Conservation (phyloP, 2,113 vertebrate genomes). For the Strix aluco region DNA sequence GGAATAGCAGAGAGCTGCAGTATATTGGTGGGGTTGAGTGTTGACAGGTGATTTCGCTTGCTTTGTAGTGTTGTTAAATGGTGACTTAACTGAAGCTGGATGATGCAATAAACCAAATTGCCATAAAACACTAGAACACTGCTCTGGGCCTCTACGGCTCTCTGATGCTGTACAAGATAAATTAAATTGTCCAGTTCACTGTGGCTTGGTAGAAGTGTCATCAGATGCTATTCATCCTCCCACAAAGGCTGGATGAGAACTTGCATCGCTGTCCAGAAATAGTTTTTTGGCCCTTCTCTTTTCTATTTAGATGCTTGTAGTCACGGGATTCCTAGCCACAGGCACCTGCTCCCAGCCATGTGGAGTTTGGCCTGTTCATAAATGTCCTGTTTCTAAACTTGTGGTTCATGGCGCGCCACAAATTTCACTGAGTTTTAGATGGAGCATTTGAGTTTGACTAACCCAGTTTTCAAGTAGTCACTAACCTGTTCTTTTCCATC, state of each 20-base stretch:
- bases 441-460: neutral
- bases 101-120: neutral
- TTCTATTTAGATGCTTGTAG: neutral
- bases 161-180: neutral
- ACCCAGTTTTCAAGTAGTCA: neutral
- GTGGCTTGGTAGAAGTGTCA: neutral
- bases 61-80: neutral
- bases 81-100: neutral
- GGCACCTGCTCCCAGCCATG: neutral
- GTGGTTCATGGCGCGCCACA: neutral
- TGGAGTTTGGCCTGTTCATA: neutral
- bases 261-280: neutral
- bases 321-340: neutral
- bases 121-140: neutral
- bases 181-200: neutral
- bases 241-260: neutral
- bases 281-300: neutral
- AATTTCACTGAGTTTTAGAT: neutral
- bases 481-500: constrained; percentile 7
- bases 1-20: neutral
- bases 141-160: neutral
- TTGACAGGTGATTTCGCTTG: neutral
- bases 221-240: neutral
- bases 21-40: neutral
- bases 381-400: neutral